Evolutionary conservation across 37 sponge, comb jelly and placozoan species (phyloP).

Genomic region (Sycon ciliatum): DNA sequence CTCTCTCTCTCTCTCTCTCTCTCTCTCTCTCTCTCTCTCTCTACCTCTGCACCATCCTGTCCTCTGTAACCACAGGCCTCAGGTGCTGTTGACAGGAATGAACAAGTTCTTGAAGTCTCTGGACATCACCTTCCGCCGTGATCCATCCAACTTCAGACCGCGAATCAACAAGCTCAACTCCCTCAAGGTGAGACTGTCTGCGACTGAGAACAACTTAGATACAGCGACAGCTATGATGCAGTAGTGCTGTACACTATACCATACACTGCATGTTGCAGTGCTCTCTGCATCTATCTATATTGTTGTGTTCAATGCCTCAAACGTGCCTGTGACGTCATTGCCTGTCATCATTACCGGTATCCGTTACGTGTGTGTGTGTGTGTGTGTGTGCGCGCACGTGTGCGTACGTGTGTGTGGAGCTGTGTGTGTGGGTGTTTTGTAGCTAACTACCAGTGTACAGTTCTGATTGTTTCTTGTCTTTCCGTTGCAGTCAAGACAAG

Average conservation of each 20-base stretch:
- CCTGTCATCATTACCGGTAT: background rate
- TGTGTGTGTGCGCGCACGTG: background rate
- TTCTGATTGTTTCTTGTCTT: background rate
- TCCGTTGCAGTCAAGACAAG: background rate
- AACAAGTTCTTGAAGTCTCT: conserved; percentile 82
- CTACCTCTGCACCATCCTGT: background rate
- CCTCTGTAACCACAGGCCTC: conserved; percentile 43
- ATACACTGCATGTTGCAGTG: background rate
- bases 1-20: background rate
- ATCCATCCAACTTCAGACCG: conserved; percentile 85
- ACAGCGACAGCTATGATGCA: background rate
- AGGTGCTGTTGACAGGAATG: conserved; percentile 78
- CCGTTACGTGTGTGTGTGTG: background rate
- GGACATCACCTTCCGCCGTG: conserved; percentile 91
- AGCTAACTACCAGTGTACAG: background rate
- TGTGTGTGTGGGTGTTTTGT: background rate
- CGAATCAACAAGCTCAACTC: conserved; percentile 91
- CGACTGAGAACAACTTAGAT: background rate
- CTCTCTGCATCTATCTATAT: background rate
- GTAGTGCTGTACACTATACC: background rate
- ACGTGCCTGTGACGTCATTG: too few relatives aligned
- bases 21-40: background rate
- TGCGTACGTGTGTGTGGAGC: background rate
- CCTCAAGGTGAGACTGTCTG: conserved; percentile 64
- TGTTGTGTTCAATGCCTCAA: background rate